phyloP scores from a whole-genome alignment of 1,140 invertebrate species.

The Bombus sylvicola region DNA sequence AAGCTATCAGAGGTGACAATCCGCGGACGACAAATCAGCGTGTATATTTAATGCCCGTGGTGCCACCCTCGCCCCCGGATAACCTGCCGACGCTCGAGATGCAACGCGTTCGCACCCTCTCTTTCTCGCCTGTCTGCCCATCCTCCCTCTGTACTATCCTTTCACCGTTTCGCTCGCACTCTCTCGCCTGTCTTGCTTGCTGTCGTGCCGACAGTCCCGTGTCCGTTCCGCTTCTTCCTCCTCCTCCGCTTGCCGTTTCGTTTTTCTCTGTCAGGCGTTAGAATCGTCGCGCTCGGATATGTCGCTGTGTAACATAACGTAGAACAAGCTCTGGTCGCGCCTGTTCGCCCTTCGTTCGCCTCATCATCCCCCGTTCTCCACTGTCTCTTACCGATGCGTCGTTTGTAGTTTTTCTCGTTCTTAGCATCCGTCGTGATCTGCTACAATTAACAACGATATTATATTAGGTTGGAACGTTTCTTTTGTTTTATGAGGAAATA shows the following conservation, averaged over 20 bases:
- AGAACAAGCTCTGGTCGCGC: too few species aligned
- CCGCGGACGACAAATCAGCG: slow-evolving; percentile 79
- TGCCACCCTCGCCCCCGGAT: slow-evolving; percentile 60
- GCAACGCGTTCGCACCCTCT: slow-evolving; percentile 54
- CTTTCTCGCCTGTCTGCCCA: background rate
- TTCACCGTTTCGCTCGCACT: background rate
- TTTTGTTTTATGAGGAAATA: too few species aligned
- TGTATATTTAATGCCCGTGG: slow-evolving; percentile 79
- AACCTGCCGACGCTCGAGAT: slow-evolving; percentile 65
- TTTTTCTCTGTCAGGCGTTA: slow-evolving; percentile 49
- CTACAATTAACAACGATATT: too few species aligned
- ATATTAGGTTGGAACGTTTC: too few species aligned
- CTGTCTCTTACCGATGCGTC: too few species aligned
- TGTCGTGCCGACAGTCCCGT: too few species aligned
- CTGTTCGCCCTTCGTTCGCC: background rate
- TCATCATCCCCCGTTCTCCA: too few species aligned
- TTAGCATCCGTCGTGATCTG: too few species aligned
- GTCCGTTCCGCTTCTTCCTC: background rate
- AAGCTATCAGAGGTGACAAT: slow-evolving; percentile 79
- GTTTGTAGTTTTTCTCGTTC: too few species aligned
- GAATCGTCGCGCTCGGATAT: too few species aligned
- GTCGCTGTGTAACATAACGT: too few species aligned
- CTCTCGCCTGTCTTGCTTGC: background rate
- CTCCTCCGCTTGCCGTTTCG: slow-evolving; percentile 11
- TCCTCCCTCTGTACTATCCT: background rate